phyloP scores from a whole-genome alignment of 2,888 invertebrate genomes.

The Hypomecis atomaria region DNA sequence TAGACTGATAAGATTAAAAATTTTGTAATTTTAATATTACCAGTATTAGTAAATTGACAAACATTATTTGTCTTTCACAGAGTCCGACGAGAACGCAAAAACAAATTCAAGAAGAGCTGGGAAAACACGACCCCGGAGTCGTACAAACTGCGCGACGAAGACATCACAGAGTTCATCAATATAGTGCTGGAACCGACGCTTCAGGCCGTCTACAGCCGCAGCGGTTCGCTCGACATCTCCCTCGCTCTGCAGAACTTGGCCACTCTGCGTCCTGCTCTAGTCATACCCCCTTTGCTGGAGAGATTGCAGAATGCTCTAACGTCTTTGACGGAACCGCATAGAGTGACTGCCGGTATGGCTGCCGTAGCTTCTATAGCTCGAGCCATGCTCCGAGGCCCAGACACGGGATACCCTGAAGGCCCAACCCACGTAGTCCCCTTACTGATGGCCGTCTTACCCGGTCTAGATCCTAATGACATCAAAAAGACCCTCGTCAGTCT shows the following conservation, averaged over 20 bases:
- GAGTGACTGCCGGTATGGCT: conserved; percentile 89
- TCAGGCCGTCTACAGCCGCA: conserved; percentile 91
- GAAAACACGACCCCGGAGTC: conserved; percentile 87
- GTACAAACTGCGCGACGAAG: conserved; percentile 90
- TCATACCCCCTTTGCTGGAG: conserved; percentile 93
- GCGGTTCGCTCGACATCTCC: conserved; percentile 86
- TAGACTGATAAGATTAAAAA: no score
- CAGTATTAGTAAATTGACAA: not conserved
- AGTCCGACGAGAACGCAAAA: conserved; percentile 87
- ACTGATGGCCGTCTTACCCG: conserved; percentile 91
- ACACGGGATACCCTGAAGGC: conserved; percentile 88
- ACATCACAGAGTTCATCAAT: conserved; percentile 92
- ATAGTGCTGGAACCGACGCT: conserved; percentile 90
- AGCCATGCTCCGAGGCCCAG: conserved; percentile 84
- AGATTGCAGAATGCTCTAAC: conserved; percentile 92
- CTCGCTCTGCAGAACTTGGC: conserved; percentile 90
- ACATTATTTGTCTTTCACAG: conserved; percentile 58
- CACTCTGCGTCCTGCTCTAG: conserved; percentile 90
- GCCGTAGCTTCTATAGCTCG: conserved; percentile 89
- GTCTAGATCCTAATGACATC: conserved; percentile 95
- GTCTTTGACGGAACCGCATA: conserved; percentile 95
- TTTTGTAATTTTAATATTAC: not conserved
- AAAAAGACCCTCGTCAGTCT: conserved; percentile 90
- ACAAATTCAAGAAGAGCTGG: conserved; percentile 86
- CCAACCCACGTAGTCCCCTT: conserved; percentile 92